Evolutionary conservation across 2,888 invertebrate species (phyloP).

Genomic region (Epistrophe eligans): DNA sequence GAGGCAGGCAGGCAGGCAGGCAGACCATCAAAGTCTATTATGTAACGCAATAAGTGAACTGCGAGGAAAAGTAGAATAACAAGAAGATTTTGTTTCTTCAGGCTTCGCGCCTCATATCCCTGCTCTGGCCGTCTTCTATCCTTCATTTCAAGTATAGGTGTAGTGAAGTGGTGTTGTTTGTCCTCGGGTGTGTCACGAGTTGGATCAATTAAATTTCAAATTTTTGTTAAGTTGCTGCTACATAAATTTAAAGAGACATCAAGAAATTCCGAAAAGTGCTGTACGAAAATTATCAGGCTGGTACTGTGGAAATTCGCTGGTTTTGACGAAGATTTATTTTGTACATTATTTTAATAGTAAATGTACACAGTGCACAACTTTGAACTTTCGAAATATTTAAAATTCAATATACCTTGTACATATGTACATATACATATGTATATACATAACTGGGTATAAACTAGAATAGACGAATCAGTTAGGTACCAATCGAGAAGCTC

Average conservation of each 20-base stretch:
- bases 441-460: no score
- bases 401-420: no score
- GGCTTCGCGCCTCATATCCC: not conserved
- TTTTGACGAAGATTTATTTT: not conserved
- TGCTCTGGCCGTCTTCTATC: not conserved
- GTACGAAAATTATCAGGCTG: not conserved
- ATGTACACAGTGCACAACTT: no score
- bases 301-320: not conserved
- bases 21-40: slow-evolving; percentile 58
- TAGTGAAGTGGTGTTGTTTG: slow-evolving; percentile 12
- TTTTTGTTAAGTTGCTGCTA: slow-evolving; percentile 57
- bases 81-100: slow-evolving; percentile 31
- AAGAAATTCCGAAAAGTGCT: slow-evolving; percentile 24
- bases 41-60: slow-evolving; percentile 57
- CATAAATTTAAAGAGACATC: slow-evolving; percentile 46
- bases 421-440: no score
- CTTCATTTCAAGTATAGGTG: not conserved
- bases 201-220: slow-evolving; percentile 61
- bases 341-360: not conserved
- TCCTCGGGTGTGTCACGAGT: slow-evolving; percentile 26
- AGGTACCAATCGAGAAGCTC: no score
- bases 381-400: no score
- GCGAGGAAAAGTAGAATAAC: slow-evolving; percentile 57
- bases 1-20: no score
- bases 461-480: no score